phyloP scores from a whole-genome alignment of 2,113 vertebrate species.

The Silurus asotus region DNA sequence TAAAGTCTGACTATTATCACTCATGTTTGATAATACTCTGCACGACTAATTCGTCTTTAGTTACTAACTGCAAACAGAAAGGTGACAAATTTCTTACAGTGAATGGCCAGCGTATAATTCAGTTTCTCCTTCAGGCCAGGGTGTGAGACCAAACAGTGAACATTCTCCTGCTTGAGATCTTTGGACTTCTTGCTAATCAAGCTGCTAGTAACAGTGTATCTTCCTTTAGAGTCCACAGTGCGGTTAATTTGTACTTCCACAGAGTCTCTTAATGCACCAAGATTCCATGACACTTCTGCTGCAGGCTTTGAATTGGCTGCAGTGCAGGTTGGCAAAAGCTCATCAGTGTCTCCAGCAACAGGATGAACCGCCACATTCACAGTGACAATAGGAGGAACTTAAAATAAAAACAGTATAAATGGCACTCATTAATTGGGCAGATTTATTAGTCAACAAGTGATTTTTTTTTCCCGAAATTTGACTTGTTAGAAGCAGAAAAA shows the following conservation, averaged over 20 bases:
- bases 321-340: slow-evolving; percentile 50
- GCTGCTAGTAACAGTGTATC: slow-evolving; percentile 43
- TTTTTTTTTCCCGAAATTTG: no score
- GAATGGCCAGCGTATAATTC: slow-evolving; percentile 47
- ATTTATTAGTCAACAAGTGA: background rate
- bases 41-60: no score
- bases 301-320: slow-evolving; percentile 56
- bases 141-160: slow-evolving; percentile 56
- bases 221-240: no score
- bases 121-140: background rate
- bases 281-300: slow-evolving; percentile 7
- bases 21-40: no score
- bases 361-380: background rate
- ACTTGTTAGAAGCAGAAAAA: no score
- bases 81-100: slow-evolving; percentile 53
- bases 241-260: no score
- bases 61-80: no score
- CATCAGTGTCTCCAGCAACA: slow-evolving; percentile 32
- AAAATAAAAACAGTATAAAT: background rate
- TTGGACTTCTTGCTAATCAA: slow-evolving; percentile 51
- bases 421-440: no score
- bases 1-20: no score
- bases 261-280: no score
- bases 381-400: slow-evolving; percentile 55
- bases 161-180: slow-evolving; percentile 24